Conservation (phyloP, 1,140 invertebrate genomes). For the Antheraea mylitta region DNA sequence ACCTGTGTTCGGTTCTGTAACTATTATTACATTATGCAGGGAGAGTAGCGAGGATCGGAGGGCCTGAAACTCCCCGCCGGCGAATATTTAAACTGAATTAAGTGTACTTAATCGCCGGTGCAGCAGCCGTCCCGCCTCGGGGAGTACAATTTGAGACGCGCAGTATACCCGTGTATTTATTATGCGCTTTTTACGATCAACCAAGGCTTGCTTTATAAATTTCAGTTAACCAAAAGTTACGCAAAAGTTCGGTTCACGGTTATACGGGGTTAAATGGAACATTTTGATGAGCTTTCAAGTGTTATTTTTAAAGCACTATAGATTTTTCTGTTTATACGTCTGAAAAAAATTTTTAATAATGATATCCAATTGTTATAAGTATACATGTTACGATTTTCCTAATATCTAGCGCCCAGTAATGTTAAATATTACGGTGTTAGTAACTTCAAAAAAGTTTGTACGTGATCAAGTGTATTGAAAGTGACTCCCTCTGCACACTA, state of each 20-base stretch:
- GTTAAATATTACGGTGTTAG: no score
- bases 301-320: no score
- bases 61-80: conserved; percentile 38
- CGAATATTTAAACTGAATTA: conserved; percentile 70
- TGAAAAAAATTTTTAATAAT: no score
- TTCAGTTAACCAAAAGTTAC: conserved; percentile 33
- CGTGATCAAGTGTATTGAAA: no score
- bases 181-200: conserved; percentile 43
- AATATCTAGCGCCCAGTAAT: no score
- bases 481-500: no score
- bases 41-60: not conserved
- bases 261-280: not conserved
- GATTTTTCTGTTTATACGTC: no score
- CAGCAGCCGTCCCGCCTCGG: conserved; percentile 48
- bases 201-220: conserved; percentile 31
- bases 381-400: no score
- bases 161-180: conserved; percentile 45
- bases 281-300: no score
- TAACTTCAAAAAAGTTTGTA: no score
- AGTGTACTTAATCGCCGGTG: conserved; percentile 66
- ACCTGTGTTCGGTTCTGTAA: not conserved
- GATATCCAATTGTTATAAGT: no score
- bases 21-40: not conserved
- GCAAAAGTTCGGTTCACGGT: not conserved
- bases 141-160: conserved; percentile 52